Evolutionary conservation across 1,140 invertebrate genomes (phyloP).

Genomic region (Aphelenchoides avenae): DNA sequence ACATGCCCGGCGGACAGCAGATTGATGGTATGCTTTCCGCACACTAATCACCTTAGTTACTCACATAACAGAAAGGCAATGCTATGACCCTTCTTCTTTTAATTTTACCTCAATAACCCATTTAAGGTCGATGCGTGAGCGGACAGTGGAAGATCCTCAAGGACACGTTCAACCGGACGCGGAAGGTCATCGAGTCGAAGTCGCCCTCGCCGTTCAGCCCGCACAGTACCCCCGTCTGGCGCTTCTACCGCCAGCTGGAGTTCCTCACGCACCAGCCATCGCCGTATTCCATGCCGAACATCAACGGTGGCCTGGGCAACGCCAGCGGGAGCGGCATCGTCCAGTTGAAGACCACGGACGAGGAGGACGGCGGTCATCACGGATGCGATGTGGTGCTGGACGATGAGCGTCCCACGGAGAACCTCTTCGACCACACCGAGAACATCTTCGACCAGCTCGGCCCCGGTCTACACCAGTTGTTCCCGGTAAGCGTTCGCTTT

Average conservation of each 20-base stretch:
- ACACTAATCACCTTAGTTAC: too few species aligned
- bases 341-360: not conserved
- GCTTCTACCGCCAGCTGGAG: not conserved
- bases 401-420: not conserved
- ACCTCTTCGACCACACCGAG: not conserved
- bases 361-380: not conserved
- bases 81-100: too few species aligned
- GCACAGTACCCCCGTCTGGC: conserved; percentile 3
- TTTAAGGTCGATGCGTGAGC: conserved; percentile 11
- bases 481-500: too few species aligned
- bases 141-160: conserved; percentile 18
- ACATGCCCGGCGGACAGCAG: not conserved
- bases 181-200: too few species aligned
- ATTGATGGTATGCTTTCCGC: conserved; percentile 14
- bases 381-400: not conserved
- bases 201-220: not conserved
- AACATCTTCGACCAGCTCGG: not conserved
- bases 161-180: conserved; percentile 16
- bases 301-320: not conserved
- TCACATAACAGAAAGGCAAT: too few species aligned
- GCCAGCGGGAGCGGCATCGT: not conserved
- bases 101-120: too few species aligned
- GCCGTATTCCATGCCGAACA: not conserved
- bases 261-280: not conserved
- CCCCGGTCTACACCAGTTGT: too few species aligned